These are phyloP conservation scores for Forbesichthys agassizii DNA, from an alignment of 2,113 vertebrate species.

Conservation along the genomic window DNA sequence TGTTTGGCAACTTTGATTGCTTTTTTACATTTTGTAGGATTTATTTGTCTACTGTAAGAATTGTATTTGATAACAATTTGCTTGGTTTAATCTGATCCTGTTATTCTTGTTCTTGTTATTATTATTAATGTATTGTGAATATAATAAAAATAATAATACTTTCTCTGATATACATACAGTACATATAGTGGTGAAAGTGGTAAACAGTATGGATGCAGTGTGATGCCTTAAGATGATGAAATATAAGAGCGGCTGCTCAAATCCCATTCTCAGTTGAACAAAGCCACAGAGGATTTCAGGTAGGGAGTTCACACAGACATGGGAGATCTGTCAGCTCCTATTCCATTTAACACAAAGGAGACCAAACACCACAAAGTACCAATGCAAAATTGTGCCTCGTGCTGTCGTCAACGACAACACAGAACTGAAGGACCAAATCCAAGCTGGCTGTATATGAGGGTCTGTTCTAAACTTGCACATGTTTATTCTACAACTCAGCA, in stretches of 20 bases:
- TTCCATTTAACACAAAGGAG: constrained; percentile 48
- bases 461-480: constrained; percentile 51
- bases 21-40: no score
- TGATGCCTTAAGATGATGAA: constrained; percentile 57
- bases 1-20: background rate
- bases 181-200: constrained; percentile 35
- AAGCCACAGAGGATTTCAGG: constrained; percentile 59
- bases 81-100: no score
- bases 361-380: constrained; percentile 43
- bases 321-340: constrained; percentile 53
- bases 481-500: constrained; percentile 63
- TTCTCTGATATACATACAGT: constrained; percentile 23
- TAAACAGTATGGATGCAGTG: constrained; percentile 31
- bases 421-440: constrained; percentile 25
- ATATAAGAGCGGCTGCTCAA: constrained; percentile 39
- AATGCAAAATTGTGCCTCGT: constrained; percentile 37
- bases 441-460: constrained; percentile 16
- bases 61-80: no score
- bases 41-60: no score
- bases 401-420: constrained; percentile 35
- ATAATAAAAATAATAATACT: background rate
- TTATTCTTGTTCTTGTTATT: no score
- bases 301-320: constrained; percentile 49
- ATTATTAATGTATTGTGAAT: no score
- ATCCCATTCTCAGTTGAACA: constrained; percentile 44